Base-by-base conservation (phyloP, 2,888 invertebrate species). In the Euzophera pinguis region DNA sequence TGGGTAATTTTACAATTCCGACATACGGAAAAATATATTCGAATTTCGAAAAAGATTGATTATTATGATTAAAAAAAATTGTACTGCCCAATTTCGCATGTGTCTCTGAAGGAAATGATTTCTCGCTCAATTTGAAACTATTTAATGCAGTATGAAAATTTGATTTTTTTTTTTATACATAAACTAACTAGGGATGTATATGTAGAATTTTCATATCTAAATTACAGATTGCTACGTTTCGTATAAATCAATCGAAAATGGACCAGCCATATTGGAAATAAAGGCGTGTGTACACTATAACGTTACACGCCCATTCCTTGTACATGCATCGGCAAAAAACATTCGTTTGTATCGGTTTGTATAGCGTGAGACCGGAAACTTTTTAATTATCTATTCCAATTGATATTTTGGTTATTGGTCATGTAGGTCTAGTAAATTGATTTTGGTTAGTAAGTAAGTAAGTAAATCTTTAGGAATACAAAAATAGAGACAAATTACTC, bases 1-100 rank as follows among this genome's bases (percentile, higher is more conserved):
- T 73, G 70, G 65, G 71, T 71, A 74, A n/a, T 78, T 81, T 74
- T 63, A 57, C 55, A 54, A 61, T 67, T 65, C 65, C 70, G 70
- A 75, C 76, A 77, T 70, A 75, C 69, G 61, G 56, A 59, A 54
- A 49, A 45, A 43, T 51, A 49, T 39, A 34, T 34, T 42, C 43
- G 51, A 34, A 12, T 12, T 27, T 35, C 10, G 17, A 6, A 22
- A 17, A 35, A 14, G 27, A 50, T 32, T 16, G 14, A 49, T 29
- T 29, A 38, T 50, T 50, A 17, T 38, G 13, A 37, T 27, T 38
- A 27, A 13, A 38, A 22, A 48, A 49, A 27, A 17, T 22, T 2
- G 34, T n/a, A 14, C 10, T 16, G 16, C 17, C 29, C 43, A 7
- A 29, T 8, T 32, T 22, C 8, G 32, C 32, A 4, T 7, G 32